Evolutionary conservation across 2,888 invertebrate species (phyloP).

Genomic region (Lycophotia porphyrea): DNA sequence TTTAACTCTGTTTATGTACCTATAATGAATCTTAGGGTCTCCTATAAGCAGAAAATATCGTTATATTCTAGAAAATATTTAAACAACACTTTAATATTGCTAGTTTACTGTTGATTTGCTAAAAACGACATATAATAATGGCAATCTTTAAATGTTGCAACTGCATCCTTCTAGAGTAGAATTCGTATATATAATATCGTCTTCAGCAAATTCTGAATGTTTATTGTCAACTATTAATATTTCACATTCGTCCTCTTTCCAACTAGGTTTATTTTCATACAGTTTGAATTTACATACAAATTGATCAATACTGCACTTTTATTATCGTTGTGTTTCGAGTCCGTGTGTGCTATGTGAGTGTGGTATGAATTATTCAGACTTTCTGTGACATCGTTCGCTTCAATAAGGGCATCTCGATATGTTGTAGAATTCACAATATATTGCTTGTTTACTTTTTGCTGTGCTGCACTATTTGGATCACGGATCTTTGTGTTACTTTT

Average conservation of each 20-base stretch:
- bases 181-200: no score
- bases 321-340: constrained; percentile 62
- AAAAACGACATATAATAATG: neutral
- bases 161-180: neutral
- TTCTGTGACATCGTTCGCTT: constrained; percentile 71
- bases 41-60: neutral
- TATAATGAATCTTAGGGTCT: neutral
- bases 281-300: constrained; percentile 62
- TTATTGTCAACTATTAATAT: constrained; percentile 9
- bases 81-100: neutral
- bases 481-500: constrained; percentile 64
- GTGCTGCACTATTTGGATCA: constrained; percentile 65
- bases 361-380: constrained; percentile 77
- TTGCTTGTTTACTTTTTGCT: constrained; percentile 73
- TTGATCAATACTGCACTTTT: constrained; percentile 65
- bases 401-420: constrained; percentile 71
- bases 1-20: constrained; percentile 30
- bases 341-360: constrained; percentile 52
- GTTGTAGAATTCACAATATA: constrained; percentile 70
- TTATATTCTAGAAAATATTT: neutral
- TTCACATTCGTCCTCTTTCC: constrained; percentile 27
- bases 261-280: constrained; percentile 49
- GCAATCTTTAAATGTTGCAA: neutral
- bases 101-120: neutral
- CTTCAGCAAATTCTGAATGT: constrained; percentile 2